phyloP scores from a whole-genome alignment of 2,797 vertebrate species.

The Sylvilagus floridanus region DNA sequence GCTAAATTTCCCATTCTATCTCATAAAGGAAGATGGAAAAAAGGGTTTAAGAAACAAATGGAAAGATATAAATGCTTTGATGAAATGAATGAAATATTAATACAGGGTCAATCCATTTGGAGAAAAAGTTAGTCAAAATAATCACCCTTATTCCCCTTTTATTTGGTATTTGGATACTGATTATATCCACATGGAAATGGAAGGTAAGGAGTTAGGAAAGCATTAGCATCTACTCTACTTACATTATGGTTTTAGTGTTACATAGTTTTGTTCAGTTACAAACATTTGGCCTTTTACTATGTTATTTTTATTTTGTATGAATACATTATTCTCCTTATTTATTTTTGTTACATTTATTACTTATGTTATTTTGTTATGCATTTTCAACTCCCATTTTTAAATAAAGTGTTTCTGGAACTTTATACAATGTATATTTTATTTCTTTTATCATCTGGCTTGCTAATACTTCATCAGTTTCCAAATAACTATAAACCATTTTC shows the following conservation, averaged over 20 bases:
- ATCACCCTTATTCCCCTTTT: conserved; percentile 84
- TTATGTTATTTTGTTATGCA: conserved; percentile 95
- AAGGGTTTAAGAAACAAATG: conserved; percentile 79
- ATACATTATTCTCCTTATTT: conserved; percentile 92
- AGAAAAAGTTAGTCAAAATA: conserved; percentile 80
- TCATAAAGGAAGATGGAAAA: conserved; percentile 83
- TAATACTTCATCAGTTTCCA: conserved; percentile 18
- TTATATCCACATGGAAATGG: conserved; percentile 74
- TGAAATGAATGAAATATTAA: conserved; percentile 77
- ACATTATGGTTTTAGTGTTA: conserved; percentile 89
- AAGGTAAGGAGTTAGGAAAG: conserved; percentile 80
- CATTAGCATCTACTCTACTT: conserved; percentile 80
- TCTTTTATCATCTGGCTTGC: conserved; percentile 38
- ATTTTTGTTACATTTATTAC: conserved; percentile 95
- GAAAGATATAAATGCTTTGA: conserved; percentile 80
- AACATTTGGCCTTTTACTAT: conserved; percentile 90
- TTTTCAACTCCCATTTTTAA: conserved; percentile 96
- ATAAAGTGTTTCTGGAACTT: conserved; percentile 95
- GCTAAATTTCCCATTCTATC: conserved; percentile 82
- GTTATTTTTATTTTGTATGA: conserved; percentile 94
- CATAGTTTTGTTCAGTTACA: conserved; percentile 89
- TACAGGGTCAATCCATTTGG: conserved; percentile 80
- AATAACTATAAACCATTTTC: conserved; percentile 23
- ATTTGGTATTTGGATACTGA: conserved; percentile 84
- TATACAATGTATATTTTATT: conserved; percentile 77